A percentile compares a stretch with the other conserved stretches of the same genome.
Conservation (phyloP, 1,140 invertebrate genomes). For the Drosophila pallidifrons region DNA sequence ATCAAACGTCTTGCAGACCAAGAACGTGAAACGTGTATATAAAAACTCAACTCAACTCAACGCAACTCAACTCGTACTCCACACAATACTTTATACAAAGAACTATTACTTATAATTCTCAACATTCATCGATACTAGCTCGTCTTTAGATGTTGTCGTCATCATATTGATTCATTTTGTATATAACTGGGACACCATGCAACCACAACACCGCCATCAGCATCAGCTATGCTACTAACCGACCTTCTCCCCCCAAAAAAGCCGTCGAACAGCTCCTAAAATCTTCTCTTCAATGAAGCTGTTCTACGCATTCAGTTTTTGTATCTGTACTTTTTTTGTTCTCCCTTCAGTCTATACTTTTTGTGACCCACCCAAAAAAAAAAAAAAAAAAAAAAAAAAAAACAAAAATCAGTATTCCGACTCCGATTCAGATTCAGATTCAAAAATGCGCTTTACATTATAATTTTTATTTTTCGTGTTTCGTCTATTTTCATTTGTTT, state of each 20-base stretch:
- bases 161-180: conserved; percentile 54
- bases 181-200: conserved; percentile 61
- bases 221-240: conserved; percentile 63
- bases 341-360: conserved; percentile 52
- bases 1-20: conserved; percentile 67
- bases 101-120: conserved; percentile 12
- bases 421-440: conserved; percentile 10
- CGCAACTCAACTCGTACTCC: background rate
- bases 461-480: conserved; percentile 1
- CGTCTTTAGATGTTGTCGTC: conserved; percentile 66
- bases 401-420: conserved; percentile 1
- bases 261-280: conserved; percentile 16
- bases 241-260: conserved; percentile 40
- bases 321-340: conserved; percentile 30
- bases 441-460: conserved; percentile 34
- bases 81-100: background rate
- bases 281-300: conserved; percentile 30
- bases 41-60: conserved; percentile 26
- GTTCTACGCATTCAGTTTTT: conserved; percentile 27
- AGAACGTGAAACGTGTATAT: conserved; percentile 74
- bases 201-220: conserved; percentile 21
- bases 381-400: background rate
- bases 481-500: conserved; percentile 62
- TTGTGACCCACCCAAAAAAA: conserved; percentile 28
- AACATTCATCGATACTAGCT: conserved; percentile 37